Percentiles rank a stretch among this genome's conserved stretches.
These are phyloP conservation scores for Morpho helenor DNA, from an alignment of 2,888 invertebrate genomes.

Conservation along the genomic window DNA sequence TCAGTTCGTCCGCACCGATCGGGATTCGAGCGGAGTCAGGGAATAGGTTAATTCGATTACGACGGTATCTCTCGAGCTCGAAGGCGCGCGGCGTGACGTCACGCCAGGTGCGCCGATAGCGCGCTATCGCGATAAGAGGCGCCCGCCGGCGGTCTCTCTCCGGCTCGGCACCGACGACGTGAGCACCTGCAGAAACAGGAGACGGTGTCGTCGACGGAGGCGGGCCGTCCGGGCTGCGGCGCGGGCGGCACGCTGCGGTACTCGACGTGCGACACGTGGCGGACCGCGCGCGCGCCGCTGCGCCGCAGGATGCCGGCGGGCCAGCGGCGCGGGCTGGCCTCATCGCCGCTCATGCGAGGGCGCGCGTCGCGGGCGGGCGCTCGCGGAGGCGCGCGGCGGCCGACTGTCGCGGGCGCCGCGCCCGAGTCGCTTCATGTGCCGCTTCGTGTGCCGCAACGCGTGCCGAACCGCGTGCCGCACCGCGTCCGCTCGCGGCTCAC, in stretches of 20 bases:
- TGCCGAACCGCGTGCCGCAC: no score
- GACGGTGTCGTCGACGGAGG: conserved; percentile 85
- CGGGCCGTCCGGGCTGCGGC: conserved; percentile 43
- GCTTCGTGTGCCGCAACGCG: no score
- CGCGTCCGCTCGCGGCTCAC: no score
- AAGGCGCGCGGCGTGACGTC: neutral
- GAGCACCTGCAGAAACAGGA: conserved; percentile 89
- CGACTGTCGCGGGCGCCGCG: conserved; percentile 35
- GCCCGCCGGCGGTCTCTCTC: neutral
- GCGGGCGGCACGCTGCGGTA: conserved; percentile 57
- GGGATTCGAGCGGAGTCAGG: no score
- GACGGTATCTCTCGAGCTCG: no score
- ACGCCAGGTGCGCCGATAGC: conserved; percentile 9
- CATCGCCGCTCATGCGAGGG: conserved; percentile 46
- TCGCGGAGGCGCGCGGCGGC: conserved; percentile 27
- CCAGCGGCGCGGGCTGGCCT: conserved; percentile 48
- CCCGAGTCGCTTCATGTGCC: conserved; percentile 26
- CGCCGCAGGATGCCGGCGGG: conserved; percentile 58
- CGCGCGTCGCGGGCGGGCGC: conserved; percentile 23
- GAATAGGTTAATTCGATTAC: no score
- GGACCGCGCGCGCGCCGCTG: conserved; percentile 57
- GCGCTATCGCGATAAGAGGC: conserved; percentile 41
- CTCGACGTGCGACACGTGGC: conserved; percentile 60
- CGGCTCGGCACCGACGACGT: neutral
- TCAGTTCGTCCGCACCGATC: no score